These are phyloP conservation scores for Stictonetta naevosa DNA, from an alignment of 2,113 vertebrate species.

Conservation along the genomic window DNA sequence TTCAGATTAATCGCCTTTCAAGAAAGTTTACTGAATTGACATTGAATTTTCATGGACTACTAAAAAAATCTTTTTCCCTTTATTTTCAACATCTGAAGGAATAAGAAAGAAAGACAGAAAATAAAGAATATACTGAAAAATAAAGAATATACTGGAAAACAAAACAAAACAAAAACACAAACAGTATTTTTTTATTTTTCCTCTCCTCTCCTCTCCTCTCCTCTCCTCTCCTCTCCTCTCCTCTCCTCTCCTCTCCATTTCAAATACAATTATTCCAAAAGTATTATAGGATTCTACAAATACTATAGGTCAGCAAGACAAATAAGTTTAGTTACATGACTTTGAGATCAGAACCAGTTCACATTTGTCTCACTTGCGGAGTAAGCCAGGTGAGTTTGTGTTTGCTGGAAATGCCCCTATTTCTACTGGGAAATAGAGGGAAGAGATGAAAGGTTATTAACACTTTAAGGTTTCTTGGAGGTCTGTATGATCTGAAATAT, in stretches of 20 bases:
- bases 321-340: background rate
- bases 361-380: background rate
- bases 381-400: background rate
- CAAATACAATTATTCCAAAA: background rate
- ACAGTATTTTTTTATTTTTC: background rate
- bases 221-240: too few species aligned
- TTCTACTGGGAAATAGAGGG: background rate
- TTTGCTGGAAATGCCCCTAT: background rate
- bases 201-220: background rate
- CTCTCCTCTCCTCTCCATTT: background rate
- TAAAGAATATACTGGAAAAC: background rate
- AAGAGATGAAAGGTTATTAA: slow-evolving; percentile 5
- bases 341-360: background rate
- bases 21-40: accelerated
- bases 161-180: background rate
- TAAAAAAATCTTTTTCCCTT: background rate
- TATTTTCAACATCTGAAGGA: background rate
- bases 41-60: background rate
- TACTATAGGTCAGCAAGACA: accelerated
- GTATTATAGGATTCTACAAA: background rate
- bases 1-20: background rate
- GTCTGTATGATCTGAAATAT: background rate
- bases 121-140: background rate
- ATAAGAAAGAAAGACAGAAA: background rate
- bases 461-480: background rate